phyloP scores from a whole-genome alignment of 2,113 vertebrate genomes.

The Oceanodroma tethys region DNA sequence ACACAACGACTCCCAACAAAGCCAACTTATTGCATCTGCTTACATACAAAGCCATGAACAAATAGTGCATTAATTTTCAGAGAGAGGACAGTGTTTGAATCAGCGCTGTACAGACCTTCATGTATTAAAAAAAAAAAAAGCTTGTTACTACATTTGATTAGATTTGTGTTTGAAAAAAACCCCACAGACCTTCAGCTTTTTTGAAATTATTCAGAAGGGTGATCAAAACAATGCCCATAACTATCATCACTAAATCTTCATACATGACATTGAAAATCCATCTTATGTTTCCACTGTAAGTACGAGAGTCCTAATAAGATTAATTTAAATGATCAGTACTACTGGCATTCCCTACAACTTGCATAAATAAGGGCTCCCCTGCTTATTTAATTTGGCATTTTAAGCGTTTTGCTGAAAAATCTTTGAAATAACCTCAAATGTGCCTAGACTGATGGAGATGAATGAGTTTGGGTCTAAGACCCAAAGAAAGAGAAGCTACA shows the following conservation, averaged over 20 bases:
- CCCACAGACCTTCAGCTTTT: not conserved
- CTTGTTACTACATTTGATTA: not conserved
- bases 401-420: not conserved
- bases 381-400: conserved; percentile 7
- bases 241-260: not conserved
- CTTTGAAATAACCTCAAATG: not conserved
- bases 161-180: not conserved
- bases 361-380: not conserved
- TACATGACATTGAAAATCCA: not conserved
- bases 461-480: not conserved
- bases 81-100: not conserved
- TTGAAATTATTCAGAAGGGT: not conserved
- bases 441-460: not conserved
- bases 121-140: not conserved
- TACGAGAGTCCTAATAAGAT: not conserved
- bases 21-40: not conserved
- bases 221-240: not conserved
- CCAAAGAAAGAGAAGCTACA: not conserved
- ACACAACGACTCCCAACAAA: not conserved
- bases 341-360: not conserved
- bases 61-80: not conserved
- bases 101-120: not conserved
- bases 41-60: not conserved
- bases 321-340: not conserved
- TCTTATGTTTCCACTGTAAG: not conserved